Conservation (phyloP, 2,888 invertebrate species). For the Craniophora ligustri region DNA sequence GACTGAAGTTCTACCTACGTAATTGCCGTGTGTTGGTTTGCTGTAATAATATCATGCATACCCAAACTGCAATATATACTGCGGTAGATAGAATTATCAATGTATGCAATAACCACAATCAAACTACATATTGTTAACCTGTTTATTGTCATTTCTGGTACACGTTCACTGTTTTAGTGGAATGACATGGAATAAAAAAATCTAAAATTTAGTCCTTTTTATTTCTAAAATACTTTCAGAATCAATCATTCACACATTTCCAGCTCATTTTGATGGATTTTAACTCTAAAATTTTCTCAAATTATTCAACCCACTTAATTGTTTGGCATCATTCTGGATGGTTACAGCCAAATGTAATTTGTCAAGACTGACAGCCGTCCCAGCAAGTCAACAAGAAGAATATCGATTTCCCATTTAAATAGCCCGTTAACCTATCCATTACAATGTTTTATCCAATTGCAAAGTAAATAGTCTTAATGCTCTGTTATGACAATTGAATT, state of each 20-base stretch:
- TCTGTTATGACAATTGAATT: neutral
- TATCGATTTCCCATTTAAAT: conserved; percentile 4
- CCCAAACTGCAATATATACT: neutral
- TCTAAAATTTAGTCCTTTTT: too few species aligned
- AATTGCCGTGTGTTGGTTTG: conserved; percentile 5
- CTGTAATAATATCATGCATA: conserved; percentile 1
- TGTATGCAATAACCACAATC: neutral
- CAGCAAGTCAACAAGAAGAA: neutral
- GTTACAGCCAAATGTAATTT: conserved; percentile 1
- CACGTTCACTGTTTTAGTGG: too few species aligned
- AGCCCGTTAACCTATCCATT: conserved; percentile 7
- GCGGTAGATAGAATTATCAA: neutral
- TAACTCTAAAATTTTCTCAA: too few species aligned
- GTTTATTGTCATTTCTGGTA: too few species aligned
- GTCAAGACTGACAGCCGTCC: conserved; percentile 13
- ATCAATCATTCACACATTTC: too few species aligned
- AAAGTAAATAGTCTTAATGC: neutral
- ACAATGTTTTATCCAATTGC: neutral
- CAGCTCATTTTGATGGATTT: too few species aligned
- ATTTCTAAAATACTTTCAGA: too few species aligned
- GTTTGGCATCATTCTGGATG: neutral
- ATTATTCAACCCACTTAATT: too few species aligned
- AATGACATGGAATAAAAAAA: too few species aligned
- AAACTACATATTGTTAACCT: too few species aligned
- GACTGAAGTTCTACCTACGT: conserved; percentile 7